Base-by-base conservation (phyloP, 2,888 invertebrate species). In the Pemphredon lugubris region DNA sequence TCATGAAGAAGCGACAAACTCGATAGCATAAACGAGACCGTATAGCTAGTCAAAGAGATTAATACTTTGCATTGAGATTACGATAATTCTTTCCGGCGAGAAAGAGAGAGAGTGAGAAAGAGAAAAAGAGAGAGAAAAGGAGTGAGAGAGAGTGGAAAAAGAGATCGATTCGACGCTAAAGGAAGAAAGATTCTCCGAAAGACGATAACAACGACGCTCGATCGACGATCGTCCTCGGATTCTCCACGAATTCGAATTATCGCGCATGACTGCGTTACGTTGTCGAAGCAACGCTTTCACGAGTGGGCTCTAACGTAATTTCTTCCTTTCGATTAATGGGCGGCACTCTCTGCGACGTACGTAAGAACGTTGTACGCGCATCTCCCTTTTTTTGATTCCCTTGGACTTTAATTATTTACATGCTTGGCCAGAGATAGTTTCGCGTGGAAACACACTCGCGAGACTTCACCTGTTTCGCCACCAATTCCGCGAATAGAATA, bases 321-420 rank as follows among this genome's bases (percentile, higher is more conserved):
- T 34, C 34, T 11, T 34, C 13, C 16, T 40, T 20, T 40, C 21
- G n/a, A 39, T 21, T 26, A 26, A 26, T 61, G 34, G 26, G 18
- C 44, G 21, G 7, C 20, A 21, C 20, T 13, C 20, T 32, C 48
- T 26, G 18, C 34, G 20, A 51, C 63, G 42, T n/a, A n/a, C n/a
- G n/a, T n/a, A n/a, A n/a, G n/a, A n/a, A n/a, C n/a, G n/a, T 14
- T 18, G 7, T 37, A 37, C 20, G 20, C 18, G 13, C 13, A 34
- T 23, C 6, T 34, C 11, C 13, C 14, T 21, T 32, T 32, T 26
- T 32, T 32, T 26, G 40, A 44, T 61, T 55, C 30, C 47, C 21
- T 44, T 44, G 42, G 14, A 21, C 23, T 7, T 50, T 11, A 34
- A 50, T 13, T 50, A 57, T 44, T 18, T 45, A 68, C 48, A 68